A percentile compares a stretch with the other conserved stretches of the same genome.
phyloP scores from a whole-genome alignment of 2,888 invertebrate species.

The Plemyria rubiginata region DNA sequence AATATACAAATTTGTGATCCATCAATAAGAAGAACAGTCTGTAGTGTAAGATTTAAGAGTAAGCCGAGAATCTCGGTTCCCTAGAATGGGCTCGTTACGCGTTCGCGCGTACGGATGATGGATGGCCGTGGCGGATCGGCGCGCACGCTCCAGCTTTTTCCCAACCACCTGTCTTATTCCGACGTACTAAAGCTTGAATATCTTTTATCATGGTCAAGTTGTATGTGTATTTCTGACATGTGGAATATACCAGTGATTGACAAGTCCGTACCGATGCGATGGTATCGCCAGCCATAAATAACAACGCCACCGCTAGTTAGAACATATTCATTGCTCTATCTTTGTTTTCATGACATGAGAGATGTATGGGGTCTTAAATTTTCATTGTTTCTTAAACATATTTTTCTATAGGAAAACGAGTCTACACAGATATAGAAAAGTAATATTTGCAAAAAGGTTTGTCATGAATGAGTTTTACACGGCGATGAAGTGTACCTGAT shows the following conservation, averaged over 20 bases:
- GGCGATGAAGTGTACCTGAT: slow-evolving; percentile 21
- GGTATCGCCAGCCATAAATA: slow-evolving; percentile 78
- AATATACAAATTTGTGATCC: slow-evolving; percentile 68
- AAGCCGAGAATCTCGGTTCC: slow-evolving; percentile 61
- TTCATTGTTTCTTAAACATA: slow-evolving; percentile 5
- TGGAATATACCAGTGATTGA: slow-evolving; percentile 71
- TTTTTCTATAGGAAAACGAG: slow-evolving; percentile 3
- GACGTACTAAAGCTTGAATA: slow-evolving; percentile 48
- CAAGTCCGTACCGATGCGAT: slow-evolving; percentile 80
- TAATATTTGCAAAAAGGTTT: slow-evolving; percentile 21
- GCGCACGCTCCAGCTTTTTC: slow-evolving; percentile 50
- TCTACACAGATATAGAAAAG: background rate
- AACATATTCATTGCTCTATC: slow-evolving; percentile 75
- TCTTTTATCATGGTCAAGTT: slow-evolving; percentile 45
- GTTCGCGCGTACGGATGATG: slow-evolving; percentile 74
- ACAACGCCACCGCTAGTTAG: slow-evolving; percentile 80
- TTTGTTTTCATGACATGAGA: slow-evolving; percentile 37
- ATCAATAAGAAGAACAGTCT: slow-evolving; percentile 49
- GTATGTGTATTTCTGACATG: slow-evolving; percentile 61
- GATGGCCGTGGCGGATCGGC: slow-evolving; percentile 76
- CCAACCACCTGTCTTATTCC: slow-evolving; percentile 50
- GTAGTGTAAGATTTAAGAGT: slow-evolving; percentile 59
- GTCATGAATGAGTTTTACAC: slow-evolving; percentile 28
- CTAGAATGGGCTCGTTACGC: slow-evolving; percentile 81
- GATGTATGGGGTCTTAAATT: slow-evolving; percentile 3